Conservation (phyloP, 2,888 invertebrate species). For the Polyommatus iphigenia region DNA sequence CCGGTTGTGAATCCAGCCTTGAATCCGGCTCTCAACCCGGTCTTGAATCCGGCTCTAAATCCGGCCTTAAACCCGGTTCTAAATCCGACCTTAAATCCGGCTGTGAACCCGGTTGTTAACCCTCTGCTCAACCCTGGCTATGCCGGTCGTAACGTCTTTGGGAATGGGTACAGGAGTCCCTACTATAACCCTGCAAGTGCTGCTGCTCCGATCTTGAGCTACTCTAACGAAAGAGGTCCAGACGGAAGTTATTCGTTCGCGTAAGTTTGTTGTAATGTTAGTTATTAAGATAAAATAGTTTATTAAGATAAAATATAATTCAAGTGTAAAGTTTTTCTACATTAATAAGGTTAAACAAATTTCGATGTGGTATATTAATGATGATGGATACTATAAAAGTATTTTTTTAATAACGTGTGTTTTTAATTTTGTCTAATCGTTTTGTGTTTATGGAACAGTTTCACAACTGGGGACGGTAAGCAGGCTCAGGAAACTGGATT, state of each 20-base stretch:
- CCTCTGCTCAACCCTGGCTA: constrained; percentile 12
- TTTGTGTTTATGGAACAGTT: constrained; percentile 66
- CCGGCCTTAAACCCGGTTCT: not conserved
- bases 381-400: no score
- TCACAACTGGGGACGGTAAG: constrained; percentile 88
- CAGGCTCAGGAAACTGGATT: constrained; percentile 89
- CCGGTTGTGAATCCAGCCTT: not conserved
- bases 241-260: constrained; percentile 82
- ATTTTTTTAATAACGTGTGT: no score
- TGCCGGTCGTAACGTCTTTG: constrained; percentile 44
- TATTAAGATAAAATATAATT: no score
- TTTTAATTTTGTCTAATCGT: not conserved
- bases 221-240: constrained; percentile 76
- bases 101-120: constrained; percentile 5
- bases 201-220: constrained; percentile 75
- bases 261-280: constrained; percentile 47
- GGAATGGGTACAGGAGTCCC: constrained; percentile 51
- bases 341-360: no score
- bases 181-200: constrained; percentile 56
- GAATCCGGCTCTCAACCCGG: not conserved
- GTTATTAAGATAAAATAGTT: no score
- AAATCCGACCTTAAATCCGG: not conserved
- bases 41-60: not conserved
- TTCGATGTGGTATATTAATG: no score
- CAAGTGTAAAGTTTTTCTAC: no score